These are phyloP conservation scores for Vespertilio murinus DNA, from an alignment of 2,797 vertebrate genomes.

Conservation along the genomic window DNA sequence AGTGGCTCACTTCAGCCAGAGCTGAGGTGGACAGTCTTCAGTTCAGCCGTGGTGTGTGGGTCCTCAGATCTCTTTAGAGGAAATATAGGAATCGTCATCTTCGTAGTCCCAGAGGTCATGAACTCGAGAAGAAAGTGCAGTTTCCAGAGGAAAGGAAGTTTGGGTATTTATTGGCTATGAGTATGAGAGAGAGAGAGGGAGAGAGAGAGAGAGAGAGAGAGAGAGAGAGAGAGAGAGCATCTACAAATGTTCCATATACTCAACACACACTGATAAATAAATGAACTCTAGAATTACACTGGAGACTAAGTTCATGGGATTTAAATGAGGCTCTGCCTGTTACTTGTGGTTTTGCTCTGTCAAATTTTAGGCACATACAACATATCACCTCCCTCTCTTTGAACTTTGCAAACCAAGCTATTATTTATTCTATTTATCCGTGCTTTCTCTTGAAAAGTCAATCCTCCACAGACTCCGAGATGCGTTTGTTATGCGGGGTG, in stretches of 20 bases:
- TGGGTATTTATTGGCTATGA: not conserved
- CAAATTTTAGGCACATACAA: not conserved
- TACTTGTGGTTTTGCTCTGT: not conserved
- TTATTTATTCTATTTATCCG: constrained; percentile 68
- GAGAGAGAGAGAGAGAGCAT: not conserved
- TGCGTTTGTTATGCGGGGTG: not conserved
- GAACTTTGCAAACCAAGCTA: constrained; percentile 22
- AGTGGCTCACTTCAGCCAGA: not conserved
- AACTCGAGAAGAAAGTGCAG: not conserved
- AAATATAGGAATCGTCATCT: not conserved
- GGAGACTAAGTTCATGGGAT: not conserved
- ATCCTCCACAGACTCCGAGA: constrained; percentile 34
- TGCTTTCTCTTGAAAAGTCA: constrained; percentile 61
- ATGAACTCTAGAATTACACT: not conserved
- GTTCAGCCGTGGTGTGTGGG: not conserved
- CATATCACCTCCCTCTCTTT: constrained; percentile 6
- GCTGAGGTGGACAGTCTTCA: not conserved
- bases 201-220: too few relatives aligned
- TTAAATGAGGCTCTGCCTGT: not conserved
- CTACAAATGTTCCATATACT: not conserved
- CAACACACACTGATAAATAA: not conserved
- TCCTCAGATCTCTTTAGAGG: not conserved
- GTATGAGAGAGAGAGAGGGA: not conserved
- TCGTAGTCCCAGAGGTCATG: not conserved
- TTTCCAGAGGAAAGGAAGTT: not conserved